Conservation (phyloP, 2,888 invertebrate species). For the Drosophila stalkeri region DNA sequence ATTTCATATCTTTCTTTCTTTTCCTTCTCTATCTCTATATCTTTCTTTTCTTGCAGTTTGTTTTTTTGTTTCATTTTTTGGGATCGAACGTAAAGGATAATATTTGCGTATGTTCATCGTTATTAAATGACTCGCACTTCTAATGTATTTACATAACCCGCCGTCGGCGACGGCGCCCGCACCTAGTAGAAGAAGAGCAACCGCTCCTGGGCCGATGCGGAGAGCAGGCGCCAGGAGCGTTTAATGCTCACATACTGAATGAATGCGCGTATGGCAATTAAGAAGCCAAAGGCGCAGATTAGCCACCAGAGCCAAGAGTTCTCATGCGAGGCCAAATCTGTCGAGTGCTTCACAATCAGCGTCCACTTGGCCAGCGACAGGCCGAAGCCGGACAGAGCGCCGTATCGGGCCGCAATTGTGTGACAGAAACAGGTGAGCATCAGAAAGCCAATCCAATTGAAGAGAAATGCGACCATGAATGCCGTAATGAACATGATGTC, state of each 20-base stretch:
- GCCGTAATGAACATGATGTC: conserved; percentile 97
- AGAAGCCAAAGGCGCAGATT: conserved; percentile 94
- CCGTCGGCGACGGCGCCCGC: conserved; percentile 49
- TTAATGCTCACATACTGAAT: conserved; percentile 96
- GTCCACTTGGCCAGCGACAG: conserved; percentile 98
- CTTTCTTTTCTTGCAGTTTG: not conserved
- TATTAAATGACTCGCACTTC: conserved; percentile 43
- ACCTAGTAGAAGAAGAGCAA: conserved; percentile 93
- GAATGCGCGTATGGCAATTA: conserved; percentile 94
- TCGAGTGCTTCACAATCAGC: conserved; percentile 95
- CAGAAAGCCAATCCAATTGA: conserved; percentile 97
- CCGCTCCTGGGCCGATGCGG: conserved; percentile 94
- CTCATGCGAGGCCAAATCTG: conserved; percentile 93
- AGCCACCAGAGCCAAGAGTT: conserved; percentile 97
- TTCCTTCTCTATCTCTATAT: not conserved
- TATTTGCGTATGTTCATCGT: conserved; percentile 15
- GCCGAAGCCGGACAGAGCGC: conserved; percentile 96
- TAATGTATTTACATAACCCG: conserved; percentile 63
- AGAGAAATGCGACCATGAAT: conserved; percentile 97
- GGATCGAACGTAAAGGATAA: conserved; percentile 37
- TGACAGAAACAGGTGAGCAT: conserved; percentile 97
- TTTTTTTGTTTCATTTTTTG: conserved; percentile 20
- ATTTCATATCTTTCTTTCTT: conserved; percentile 5
- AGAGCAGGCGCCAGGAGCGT: conserved; percentile 94
- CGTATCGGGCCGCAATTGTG: conserved; percentile 96